Base-by-base conservation (phyloP, 2,888 invertebrate genomes). In the Lepas anatifera region DNA sequence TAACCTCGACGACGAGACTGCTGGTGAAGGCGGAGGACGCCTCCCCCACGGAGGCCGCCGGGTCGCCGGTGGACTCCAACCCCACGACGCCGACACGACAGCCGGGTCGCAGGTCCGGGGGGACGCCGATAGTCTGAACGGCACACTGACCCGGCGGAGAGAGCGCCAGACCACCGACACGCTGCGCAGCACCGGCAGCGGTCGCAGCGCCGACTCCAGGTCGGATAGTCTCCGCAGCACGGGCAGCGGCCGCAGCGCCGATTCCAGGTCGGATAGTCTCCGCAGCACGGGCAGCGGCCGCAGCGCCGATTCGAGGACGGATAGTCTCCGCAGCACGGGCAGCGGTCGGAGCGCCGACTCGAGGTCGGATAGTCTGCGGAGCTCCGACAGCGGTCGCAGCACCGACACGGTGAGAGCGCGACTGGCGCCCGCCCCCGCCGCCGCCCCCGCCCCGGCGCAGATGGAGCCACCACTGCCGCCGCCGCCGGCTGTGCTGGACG, bases 1-100 rank as follows among this genome's bases (percentile, higher is more conserved):
- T 94, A 73, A 95, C 95, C 4, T 90, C 90, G 78, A 94, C 93
- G 81, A 94, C 94, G 2, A 84, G 95, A 22, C 92, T 92, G 77
- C 82, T 95, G 71, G 93, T 93, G 77, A 92, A 94, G 79, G 92
- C 90, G 76, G 91, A 88, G 2, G 91, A 92, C 77, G 75, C 75
- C 39, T 73, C 77, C 8, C 75, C 75, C 70, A 3, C 16, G 35
- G 91, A 88, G 2, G 91, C 92, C 77, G 75, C 75, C 39, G 73
- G 77, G 7, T 75, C 75, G 70, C 2, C 16, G 35, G 3, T 22
- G 6, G 58, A 58, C 58, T 32, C 73, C 76, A 37, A 74, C 73
- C 35, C 73, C 75, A 50, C 66, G 13, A 66, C 66, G 25, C 66
- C 66, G 11, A 37, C 66, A 1, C 66, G 64, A 29, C 35, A 64